A percentile compares a stretch with the other conserved stretches of the same genome.
phyloP scores from a whole-genome alignment of 2,888 invertebrate genomes.

The Amphipoea oculea region DNA sequence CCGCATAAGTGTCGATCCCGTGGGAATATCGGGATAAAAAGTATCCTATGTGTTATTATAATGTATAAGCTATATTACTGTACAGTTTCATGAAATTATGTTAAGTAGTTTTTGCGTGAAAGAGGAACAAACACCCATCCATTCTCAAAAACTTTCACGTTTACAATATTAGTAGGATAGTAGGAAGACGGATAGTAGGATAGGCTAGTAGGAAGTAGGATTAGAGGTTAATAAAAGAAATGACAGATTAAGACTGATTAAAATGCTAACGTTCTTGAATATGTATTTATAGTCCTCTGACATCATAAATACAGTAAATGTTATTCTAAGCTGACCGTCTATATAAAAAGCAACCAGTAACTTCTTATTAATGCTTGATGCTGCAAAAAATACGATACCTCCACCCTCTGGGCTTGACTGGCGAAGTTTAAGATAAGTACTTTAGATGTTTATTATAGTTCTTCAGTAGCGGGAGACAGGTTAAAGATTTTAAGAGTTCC shows the following conservation, averaged over 20 bases:
- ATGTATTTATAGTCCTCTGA: background rate
- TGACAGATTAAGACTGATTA: background rate
- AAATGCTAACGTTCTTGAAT: background rate
- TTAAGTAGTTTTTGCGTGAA: no score
- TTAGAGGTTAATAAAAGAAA: background rate
- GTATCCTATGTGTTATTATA: no score
- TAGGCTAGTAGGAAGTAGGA: no score
- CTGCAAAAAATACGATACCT: background rate
- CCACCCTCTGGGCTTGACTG: background rate
- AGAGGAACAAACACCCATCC: no score
- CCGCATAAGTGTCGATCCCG: no score
- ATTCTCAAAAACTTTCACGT: no score
- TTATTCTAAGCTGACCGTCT: background rate
- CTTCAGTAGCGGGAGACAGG: constrained; percentile 27
- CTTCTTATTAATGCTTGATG: background rate
- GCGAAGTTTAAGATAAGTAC: background rate
- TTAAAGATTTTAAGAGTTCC: constrained; percentile 47
- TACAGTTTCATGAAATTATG: no score
- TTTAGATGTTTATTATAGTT: background rate
- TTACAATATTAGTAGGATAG: no score
- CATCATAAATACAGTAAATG: background rate
- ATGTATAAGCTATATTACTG: no score
- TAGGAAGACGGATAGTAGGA: no score
- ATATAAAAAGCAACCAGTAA: no score
- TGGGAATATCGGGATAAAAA: no score